Base-by-base conservation (phyloP, 2,888 invertebrate species). In the Drosophila mimica region DNA sequence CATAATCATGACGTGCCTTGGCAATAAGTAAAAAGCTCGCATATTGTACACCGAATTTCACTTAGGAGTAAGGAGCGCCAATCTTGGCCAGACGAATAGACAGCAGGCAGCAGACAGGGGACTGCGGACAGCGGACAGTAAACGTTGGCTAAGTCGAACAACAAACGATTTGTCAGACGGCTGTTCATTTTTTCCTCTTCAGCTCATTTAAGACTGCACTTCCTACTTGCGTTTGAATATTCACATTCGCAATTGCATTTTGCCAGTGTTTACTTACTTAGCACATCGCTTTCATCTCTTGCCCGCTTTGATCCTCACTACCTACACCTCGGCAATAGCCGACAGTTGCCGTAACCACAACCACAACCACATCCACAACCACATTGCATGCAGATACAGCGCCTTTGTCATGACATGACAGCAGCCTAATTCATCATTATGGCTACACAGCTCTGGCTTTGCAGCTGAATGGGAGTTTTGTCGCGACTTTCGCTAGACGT, bases 381-480 rank as follows among this genome's bases (percentile, higher is more conserved):
- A 17, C 70, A 85, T 90, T 75, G 90, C 90, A 90, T 91, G 91
- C 91, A 84, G 89, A 72, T 79, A 81, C 79, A 79, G 82, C 81
- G 89, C 79, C 84, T 88, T 91, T 87, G 90, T 88, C 90, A 91
- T 91, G 90, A 91, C 91, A 91, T 91, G 91, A 91, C 90, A 91
- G 89, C 88, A 89, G 81, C 91, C 90, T 91, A 91, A 91, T 91
- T 90, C 90, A 91, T 91, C 90, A 91, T 91, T 91, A 91, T 90
- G 87, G 91, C 77, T 88, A 73, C 74, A 73, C 61, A 76, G 76
- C 59, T 65, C 75, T 57, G 57, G 63, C 56, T 36, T 30, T 25
- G 51, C 43, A 63, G 58, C 57, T 70, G 69, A 82, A 82, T 78
- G 85, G 79, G 85, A 85, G 89, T 85, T 89, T 89, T 88, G 90